A percentile compares a stretch with the other conserved stretches of the same genome.
Conservation (phyloP, 1,140 invertebrate species). For the Catajapyx aquilonaris region DNA sequence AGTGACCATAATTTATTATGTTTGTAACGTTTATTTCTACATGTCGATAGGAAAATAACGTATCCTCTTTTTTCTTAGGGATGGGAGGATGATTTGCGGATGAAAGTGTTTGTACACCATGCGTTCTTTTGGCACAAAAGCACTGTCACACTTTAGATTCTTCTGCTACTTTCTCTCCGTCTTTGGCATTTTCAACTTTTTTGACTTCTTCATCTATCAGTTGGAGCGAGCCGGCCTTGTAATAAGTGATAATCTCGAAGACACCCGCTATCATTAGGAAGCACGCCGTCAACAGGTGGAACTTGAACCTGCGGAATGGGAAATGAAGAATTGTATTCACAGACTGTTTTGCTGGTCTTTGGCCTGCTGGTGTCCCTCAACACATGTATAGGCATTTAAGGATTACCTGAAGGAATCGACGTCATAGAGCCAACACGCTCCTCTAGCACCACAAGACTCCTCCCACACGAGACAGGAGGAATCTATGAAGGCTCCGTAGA, state of each 20-base stretch:
- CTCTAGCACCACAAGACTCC: conserved; percentile 15
- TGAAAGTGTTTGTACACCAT: no score
- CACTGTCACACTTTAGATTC: not conserved
- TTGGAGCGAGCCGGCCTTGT: conserved; percentile 1
- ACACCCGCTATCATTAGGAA: conserved; percentile 12
- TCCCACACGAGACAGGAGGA: conserved; percentile 19
- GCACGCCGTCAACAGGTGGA: conserved; percentile 15
- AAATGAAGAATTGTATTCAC: no score
- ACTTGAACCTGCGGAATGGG: conserved; percentile 8
- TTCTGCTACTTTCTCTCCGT: not conserved
- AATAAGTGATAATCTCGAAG: conserved; percentile 7
- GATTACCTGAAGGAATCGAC: conserved; percentile 14
- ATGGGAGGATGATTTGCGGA: no score
- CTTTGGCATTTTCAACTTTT: not conserved
- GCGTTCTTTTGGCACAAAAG: no score
- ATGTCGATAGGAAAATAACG: no score
- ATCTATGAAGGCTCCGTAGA: conserved; percentile 12
- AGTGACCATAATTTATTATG: no score
- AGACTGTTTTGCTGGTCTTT: no score
- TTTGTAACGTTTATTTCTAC: no score
- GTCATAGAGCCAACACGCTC: conserved; percentile 20
- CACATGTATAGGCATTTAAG: no score
- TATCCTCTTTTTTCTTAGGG: no score
- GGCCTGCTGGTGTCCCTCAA: no score
- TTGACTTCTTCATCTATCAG: conserved; percentile 1